Evolutionary conservation across 2,113 vertebrate genomes (phyloP).

Genomic region (Pipa parva): DNA sequence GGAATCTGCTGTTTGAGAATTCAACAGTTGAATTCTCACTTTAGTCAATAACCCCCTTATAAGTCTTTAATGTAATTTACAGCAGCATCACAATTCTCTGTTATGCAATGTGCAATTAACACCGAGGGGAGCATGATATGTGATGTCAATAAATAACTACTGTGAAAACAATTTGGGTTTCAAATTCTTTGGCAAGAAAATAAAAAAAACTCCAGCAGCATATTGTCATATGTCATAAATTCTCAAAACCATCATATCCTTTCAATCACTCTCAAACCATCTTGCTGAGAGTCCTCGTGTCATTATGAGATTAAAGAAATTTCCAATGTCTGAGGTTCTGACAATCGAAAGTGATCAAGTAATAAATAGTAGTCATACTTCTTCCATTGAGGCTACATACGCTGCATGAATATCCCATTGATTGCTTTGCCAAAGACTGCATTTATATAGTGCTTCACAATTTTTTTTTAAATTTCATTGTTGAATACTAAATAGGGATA

Average conservation of each 20-base stretch:
- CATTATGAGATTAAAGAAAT: conserved; percentile 27
- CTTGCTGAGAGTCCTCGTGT: conserved; percentile 17
- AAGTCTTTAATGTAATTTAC: conserved; percentile 34
- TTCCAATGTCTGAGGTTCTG: conserved; percentile 16
- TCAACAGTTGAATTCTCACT: too few species aligned
- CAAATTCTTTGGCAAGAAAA: neutral
- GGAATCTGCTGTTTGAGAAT: too few species aligned
- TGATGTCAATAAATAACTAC: neutral
- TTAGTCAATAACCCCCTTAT: too few species aligned
- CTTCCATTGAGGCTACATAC: too few species aligned
- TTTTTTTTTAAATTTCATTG: too few species aligned
- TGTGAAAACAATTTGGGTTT: conserved; percentile 3
- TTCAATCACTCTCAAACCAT: conserved; percentile 16
- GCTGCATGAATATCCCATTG: too few species aligned
- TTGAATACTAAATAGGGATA: too few species aligned
- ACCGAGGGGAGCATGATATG: conserved; percentile 21
- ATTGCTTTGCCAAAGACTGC: too few species aligned
- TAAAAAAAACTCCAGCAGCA: conserved; percentile 5
- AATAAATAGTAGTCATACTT: neutral
- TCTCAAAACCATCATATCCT: conserved; percentile 1
- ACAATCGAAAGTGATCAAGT: neutral
- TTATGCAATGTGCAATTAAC: conserved; percentile 31
- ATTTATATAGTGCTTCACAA: too few species aligned
- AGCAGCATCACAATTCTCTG: conserved; percentile 9
- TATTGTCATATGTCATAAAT: conserved; percentile 20